These are phyloP conservation scores for Dolichoris vasculosae DNA, from an alignment of 1,140 invertebrate species.

Conservation along the genomic window DNA sequence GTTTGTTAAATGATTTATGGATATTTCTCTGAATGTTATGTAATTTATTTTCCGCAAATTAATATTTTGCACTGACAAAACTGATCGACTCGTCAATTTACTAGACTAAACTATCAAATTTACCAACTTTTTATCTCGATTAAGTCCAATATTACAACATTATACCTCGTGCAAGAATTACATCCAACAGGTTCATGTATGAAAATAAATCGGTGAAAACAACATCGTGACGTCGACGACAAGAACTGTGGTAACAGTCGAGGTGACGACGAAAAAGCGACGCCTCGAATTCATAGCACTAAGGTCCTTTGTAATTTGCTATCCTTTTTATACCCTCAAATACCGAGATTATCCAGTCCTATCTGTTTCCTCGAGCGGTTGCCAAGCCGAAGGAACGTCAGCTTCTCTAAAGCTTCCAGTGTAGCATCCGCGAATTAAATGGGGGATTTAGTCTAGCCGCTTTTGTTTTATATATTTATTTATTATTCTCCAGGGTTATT, in stretches of 20 bases:
- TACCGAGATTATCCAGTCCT: slow-evolving; percentile 7
- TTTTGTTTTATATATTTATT: not conserved
- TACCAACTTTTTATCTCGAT: not conserved
- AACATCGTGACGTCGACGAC: not conserved
- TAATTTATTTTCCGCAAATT: not conserved
- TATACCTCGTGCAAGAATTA: not conserved
- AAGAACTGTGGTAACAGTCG: not conserved
- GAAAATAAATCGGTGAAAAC: not conserved
- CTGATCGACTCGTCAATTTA: not conserved
- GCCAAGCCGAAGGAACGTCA: no score
- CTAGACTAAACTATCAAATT: not conserved
- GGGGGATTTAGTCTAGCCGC: slow-evolving; percentile 28
- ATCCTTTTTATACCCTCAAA: not conserved
- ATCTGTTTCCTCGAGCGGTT: not conserved
- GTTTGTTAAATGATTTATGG: not conserved
- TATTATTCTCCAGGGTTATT: slow-evolving; percentile 12
- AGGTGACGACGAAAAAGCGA: not conserved
- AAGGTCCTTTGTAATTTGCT: not conserved
- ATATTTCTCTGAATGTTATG: not conserved
- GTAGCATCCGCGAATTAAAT: slow-evolving; percentile 15
- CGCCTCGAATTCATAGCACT: not conserved
- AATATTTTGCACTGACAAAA: not conserved
- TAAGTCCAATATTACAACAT: not conserved
- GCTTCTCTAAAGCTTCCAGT: not conserved
- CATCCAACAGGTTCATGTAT: not conserved